A percentile compares a stretch with the other conserved stretches of the same genome.
These are phyloP conservation scores for Synergus umbraculus DNA, from an alignment of 2,888 invertebrate species.

Conservation along the genomic window DNA sequence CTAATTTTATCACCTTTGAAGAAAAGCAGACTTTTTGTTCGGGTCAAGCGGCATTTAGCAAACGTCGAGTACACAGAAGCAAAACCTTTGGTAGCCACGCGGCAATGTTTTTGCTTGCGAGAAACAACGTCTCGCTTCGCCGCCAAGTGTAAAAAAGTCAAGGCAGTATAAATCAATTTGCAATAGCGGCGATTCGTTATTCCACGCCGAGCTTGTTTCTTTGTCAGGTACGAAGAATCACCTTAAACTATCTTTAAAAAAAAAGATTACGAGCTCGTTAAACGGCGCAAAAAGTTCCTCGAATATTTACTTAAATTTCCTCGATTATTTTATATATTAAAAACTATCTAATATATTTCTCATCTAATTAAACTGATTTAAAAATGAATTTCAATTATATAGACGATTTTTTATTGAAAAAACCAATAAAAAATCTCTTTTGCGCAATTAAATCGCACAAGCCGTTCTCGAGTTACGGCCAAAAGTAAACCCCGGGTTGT, in stretches of 20 bases:
- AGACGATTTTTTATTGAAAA: neutral
- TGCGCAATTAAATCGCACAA: neutral
- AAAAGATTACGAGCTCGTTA: neutral
- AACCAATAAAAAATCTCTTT: neutral
- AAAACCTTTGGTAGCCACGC: conserved; percentile 38
- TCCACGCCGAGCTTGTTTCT: neutral
- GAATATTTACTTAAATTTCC: neutral
- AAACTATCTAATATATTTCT: neutral
- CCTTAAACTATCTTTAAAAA: neutral
- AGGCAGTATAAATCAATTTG: conserved; percentile 39
- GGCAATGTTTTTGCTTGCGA: conserved; percentile 29
- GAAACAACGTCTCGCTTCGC: conserved; percentile 38
- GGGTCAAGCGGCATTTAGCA: conserved; percentile 25
- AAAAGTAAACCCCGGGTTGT: neutral
- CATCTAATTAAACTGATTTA: neutral
- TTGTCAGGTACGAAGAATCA: neutral
- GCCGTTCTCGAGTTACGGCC: neutral
- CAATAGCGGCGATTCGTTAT: conserved; percentile 25
- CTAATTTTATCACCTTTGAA: neutral
- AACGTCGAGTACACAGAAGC: conserved; percentile 22
- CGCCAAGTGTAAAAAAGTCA: conserved; percentile 7
- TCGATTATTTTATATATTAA: too few relatives aligned
- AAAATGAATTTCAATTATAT: neutral
- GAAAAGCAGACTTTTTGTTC: neutral
- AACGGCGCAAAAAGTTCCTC: neutral